Evolutionary conservation across 2,113 vertebrate species (phyloP).

Genomic region (Taurulus bubalis): DNA sequence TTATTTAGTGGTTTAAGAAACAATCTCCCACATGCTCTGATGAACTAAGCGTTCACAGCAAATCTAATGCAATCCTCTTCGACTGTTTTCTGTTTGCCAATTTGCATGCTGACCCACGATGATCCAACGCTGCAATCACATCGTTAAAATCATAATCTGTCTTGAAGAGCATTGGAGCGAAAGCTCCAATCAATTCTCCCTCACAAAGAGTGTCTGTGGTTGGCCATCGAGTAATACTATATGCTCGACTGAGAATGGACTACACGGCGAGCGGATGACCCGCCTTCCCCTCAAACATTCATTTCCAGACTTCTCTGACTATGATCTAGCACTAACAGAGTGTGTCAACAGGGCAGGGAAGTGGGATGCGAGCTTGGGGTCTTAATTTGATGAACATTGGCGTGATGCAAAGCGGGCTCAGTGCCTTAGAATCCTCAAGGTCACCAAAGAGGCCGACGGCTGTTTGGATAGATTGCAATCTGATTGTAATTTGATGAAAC

Average conservation of each 20-base stretch:
- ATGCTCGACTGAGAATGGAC: slow-evolving; percentile 25
- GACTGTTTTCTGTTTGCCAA: neutral
- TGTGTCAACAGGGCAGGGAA: neutral
- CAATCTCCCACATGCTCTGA: neutral
- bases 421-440: slow-evolving; percentile 29
- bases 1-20: neutral
- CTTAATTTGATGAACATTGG: slow-evolving; percentile 50
- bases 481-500: slow-evolving; percentile 20
- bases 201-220: neutral
- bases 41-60: neutral
- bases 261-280: neutral
- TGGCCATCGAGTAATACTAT: neutral
- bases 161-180: slow-evolving; percentile 16
- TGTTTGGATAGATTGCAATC: slow-evolving; percentile 39
- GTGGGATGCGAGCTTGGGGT: slow-evolving; percentile 10
- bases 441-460: slow-evolving; percentile 36
- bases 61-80: neutral
- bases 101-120: slow-evolving; percentile 23
- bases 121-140: slow-evolving; percentile 18
- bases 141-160: slow-evolving; percentile 31
- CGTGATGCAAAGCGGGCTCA: slow-evolving; percentile 21
- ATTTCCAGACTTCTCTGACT: slow-evolving; percentile 28
- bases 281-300: neutral
- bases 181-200: slow-evolving; percentile 22
- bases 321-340: slow-evolving; percentile 3